Evolutionary conservation across 2,888 invertebrate species (phyloP), one percentile per base, ranked within the genome.

Genomic region (Papilio demoleus): DNA sequence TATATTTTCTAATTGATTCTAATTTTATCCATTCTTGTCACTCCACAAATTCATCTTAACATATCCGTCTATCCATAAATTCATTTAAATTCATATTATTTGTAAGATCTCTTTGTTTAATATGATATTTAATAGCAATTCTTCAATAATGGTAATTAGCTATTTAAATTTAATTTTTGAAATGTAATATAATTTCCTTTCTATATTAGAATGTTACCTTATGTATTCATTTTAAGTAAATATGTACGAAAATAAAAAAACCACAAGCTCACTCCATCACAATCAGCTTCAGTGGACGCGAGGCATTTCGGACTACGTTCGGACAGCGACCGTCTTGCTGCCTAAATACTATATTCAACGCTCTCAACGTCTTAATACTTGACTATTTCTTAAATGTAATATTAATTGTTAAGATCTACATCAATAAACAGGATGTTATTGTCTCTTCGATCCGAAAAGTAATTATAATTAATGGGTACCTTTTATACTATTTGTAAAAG

Each of bases 321-420:
- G 78, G 76, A 76, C 77, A 61, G 73, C 65, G 72, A 71, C 74
- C 73, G 74, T 74, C 74, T 71, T 73, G 68, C 70, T 71, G 78
- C 80, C 81, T 75, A 86, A 86, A 84, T 84, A 79, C 75, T 19
- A 63, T 69, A 45, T 75, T 79, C 72, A 14, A n/a, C 65, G 74
- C 62, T 47, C n/a, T 2, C 45, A n/a, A 47, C 14, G 4, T 73
- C 60, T 84, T 84, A 84, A 81, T 84, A 79, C 73, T 72, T 70
- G 24, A 53, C n/a, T 27, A 53, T 27, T 22, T 50, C 14, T 5
- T 47, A 4, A 8, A 47, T 19, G 4, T 9, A 9, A 2, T 14
- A 4, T 45, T 45, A 19, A 19, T 45, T n/a, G n/a, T 14, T 12
- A 0, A 36, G 34, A 34, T 34, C 34, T 34, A 34, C 0, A 38